These are phyloP conservation scores for Brachymystax lenok DNA, from an alignment of 2,797 vertebrate genomes.

Conservation along the genomic window DNA sequence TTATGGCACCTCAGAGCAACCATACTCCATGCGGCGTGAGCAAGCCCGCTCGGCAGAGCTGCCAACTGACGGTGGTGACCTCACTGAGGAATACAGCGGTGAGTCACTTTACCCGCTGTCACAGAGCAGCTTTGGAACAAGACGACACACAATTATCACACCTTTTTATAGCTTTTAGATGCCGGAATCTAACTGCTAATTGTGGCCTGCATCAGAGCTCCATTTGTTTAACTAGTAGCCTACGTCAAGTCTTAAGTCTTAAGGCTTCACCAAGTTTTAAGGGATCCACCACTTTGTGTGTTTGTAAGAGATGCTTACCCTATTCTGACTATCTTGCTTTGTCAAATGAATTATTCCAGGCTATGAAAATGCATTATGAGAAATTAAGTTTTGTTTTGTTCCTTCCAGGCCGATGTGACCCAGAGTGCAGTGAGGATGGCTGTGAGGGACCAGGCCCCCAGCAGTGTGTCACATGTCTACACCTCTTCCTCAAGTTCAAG, in stretches of 20 bases:
- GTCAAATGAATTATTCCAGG: background rate
- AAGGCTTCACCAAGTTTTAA: background rate
- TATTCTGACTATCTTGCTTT: background rate
- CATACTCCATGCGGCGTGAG: conserved; percentile 76
- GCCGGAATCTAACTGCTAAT: conserved; percentile 11
- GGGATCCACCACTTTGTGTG: background rate
- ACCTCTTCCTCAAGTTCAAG: conserved; percentile 93
- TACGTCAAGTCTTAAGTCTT: no score
- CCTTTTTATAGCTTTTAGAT: no score
- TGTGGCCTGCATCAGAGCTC: conserved; percentile 3
- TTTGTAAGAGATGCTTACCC: no score
- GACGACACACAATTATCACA: conserved; percentile 1
- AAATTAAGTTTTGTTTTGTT: background rate
- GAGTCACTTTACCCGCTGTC: conserved; percentile 42
- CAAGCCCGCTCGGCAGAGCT: conserved; percentile 80
- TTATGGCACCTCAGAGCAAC: conserved; percentile 88
- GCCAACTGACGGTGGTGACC: conserved; percentile 57
- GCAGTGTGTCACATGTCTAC: conserved; percentile 89
- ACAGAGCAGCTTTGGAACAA: conserved; percentile 1
- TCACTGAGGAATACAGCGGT: conserved; percentile 73
- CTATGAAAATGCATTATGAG: background rate
- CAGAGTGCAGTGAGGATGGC: conserved; percentile 91
- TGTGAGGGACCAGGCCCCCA: conserved; percentile 92
- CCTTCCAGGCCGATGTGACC: conserved; percentile 86
- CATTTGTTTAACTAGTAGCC: background rate